Evolutionary conservation across 1,140 invertebrate species (phyloP).

Genomic region (Drosophila repletoides): DNA sequence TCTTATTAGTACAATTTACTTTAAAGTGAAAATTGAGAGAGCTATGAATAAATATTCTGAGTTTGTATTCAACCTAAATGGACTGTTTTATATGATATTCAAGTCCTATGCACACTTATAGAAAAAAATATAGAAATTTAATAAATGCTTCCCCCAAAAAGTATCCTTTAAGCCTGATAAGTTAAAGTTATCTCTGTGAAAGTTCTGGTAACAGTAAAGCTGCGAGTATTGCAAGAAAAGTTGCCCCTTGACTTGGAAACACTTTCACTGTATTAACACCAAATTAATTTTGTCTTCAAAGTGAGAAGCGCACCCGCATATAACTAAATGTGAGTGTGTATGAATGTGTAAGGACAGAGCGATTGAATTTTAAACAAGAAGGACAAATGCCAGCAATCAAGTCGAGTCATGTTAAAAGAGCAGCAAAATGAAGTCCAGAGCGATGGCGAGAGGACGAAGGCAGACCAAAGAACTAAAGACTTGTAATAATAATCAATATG

Average conservation of each 20-base stretch:
- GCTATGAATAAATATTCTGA: too few relatives aligned
- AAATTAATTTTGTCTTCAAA: slow-evolving; percentile 65
- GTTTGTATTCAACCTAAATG: too few relatives aligned
- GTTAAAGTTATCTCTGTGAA: too few relatives aligned
- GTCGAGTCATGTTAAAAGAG: slow-evolving; percentile 56
- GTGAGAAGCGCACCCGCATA: neutral
- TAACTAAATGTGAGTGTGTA: neutral
- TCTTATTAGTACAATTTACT: too few relatives aligned
- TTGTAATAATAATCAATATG: slow-evolving; percentile 76
- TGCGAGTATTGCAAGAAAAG: slow-evolving; percentile 17
- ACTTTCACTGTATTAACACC: slow-evolving; percentile 74
- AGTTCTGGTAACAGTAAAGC: too few relatives aligned
- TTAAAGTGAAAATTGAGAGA: too few relatives aligned
- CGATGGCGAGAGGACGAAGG: neutral
- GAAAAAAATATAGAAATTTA: too few relatives aligned
- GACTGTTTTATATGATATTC: too few relatives aligned
- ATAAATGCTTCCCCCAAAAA: too few relatives aligned
- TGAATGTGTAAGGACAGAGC: slow-evolving; percentile 36
- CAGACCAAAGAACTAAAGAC: slow-evolving; percentile 3
- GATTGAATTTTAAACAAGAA: slow-evolving; percentile 76
- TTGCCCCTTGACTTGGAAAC: slow-evolving; percentile 27
- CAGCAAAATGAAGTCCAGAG: slow-evolving; percentile 40
- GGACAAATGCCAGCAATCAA: slow-evolving; percentile 72
- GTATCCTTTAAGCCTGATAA: too few relatives aligned
- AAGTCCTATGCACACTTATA: too few relatives aligned